These are phyloP conservation scores for Himalopsyche anomala DNA, from an alignment of 2,888 invertebrate genomes.

Conservation along the genomic window DNA sequence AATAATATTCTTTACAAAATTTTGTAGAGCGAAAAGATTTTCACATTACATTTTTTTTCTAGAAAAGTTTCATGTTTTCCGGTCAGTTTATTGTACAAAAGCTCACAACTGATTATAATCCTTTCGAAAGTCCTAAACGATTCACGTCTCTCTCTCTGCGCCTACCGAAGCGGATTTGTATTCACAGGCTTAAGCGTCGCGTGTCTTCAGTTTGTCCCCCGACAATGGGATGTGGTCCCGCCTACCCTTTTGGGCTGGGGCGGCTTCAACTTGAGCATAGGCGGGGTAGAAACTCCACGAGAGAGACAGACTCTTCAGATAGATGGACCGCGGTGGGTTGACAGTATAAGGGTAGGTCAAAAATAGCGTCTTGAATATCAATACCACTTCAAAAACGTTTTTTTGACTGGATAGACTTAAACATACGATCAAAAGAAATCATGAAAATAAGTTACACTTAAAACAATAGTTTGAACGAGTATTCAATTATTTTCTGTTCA, in stretches of 20 bases:
- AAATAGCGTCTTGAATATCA: not conserved
- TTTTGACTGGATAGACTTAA: no score
- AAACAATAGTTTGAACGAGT: no score
- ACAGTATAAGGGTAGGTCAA: not conserved
- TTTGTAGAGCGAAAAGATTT: not conserved
- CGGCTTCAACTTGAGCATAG: slow-evolving; percentile 6
- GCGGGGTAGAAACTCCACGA: not conserved
- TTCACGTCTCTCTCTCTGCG: slow-evolving; percentile 25
- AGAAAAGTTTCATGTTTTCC: slow-evolving; percentile 20
- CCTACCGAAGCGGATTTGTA: slow-evolving; percentile 43
- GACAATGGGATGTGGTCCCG: slow-evolving; percentile 26
- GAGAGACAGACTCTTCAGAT: slow-evolving; percentile 26
- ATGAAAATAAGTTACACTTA: no score
- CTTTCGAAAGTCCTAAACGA: slow-evolving; percentile 30
- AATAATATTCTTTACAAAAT: not conserved
- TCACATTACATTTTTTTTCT: not conserved
- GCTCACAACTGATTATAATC: slow-evolving; percentile 34
- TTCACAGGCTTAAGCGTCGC: slow-evolving; percentile 44
- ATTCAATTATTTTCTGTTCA: no score
- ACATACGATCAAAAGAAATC: no score
- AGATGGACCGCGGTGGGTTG: not conserved
- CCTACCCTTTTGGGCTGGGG: slow-evolving; percentile 21
- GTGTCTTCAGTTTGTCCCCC: slow-evolving; percentile 33
- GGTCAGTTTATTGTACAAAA: slow-evolving; percentile 26
- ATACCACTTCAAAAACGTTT: no score